These are phyloP conservation scores for Lithophane leautieri DNA, from an alignment of 2,888 invertebrate genomes.

Conservation along the genomic window DNA sequence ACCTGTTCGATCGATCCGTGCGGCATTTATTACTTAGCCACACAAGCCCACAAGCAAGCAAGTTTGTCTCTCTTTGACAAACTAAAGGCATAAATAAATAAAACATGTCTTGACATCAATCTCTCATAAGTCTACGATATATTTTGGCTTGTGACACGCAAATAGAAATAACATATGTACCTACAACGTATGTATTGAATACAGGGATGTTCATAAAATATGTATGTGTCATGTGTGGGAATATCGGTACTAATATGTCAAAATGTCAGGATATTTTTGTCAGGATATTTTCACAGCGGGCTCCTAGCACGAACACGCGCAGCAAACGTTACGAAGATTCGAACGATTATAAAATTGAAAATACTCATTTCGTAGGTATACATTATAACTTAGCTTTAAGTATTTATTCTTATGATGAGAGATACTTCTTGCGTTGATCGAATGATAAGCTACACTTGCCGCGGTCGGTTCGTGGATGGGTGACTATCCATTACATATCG, in stretches of 20 bases:
- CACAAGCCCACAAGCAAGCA: too few species aligned
- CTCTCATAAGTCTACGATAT: not conserved
- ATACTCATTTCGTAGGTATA: too few species aligned
- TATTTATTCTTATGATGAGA: too few species aligned
- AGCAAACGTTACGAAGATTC: not conserved
- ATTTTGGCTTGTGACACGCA: constrained; percentile 2
- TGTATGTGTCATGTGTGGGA: constrained; percentile 1
- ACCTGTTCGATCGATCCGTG: too few species aligned
- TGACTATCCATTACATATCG: too few species aligned
- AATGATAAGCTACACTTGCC: too few species aligned
- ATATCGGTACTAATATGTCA: not conserved
- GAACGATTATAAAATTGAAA: too few species aligned
- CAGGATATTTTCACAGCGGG: not conserved
- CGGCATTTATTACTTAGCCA: too few species aligned
- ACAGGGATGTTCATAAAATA: constrained; percentile 33
- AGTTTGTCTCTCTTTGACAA: not conserved
- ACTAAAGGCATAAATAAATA: not conserved
- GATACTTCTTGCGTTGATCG: too few species aligned
- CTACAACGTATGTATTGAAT: constrained; percentile 29
- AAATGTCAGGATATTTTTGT: constrained; percentile 4
- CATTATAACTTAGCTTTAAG: too few species aligned
- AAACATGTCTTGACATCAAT: constrained; percentile 21
- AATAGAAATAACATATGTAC: constrained; percentile 13
- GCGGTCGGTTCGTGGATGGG: too few species aligned
- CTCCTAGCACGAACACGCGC: not conserved